These are phyloP conservation scores for Poeciliopsis paucimaculata DNA, from an alignment of 2,797 vertebrate species.

Conservation along the genomic window DNA sequence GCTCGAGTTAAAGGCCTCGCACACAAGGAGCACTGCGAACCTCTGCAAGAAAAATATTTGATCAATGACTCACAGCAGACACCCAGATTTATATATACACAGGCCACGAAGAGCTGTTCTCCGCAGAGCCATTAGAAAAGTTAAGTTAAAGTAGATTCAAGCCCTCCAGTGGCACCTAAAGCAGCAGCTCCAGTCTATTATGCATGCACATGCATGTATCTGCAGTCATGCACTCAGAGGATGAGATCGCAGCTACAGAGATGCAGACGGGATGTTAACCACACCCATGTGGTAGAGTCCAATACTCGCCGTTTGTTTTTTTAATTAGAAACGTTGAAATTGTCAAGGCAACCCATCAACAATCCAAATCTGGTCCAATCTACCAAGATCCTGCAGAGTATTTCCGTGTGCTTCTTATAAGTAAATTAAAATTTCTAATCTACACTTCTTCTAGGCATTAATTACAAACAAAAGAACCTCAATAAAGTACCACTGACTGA, in stretches of 20 bases:
- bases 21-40: slow-evolving; percentile 71
- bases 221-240: slow-evolving; percentile 17
- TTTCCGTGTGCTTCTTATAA: neutral
- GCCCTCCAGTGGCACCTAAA: slow-evolving; percentile 37
- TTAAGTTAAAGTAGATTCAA: slow-evolving; percentile 49
- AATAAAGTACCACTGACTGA: neutral
- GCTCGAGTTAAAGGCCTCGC: slow-evolving; percentile 58
- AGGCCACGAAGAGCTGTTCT: slow-evolving; percentile 26
- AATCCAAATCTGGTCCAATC: slow-evolving; percentile 7
- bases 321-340: slow-evolving; percentile 32
- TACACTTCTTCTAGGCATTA: neutral
- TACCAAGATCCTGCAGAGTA: neutral
- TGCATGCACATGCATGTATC: slow-evolving; percentile 36
- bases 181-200: neutral
- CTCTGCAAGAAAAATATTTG: slow-evolving; percentile 82
- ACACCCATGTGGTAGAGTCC: slow-evolving; percentile 73
- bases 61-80: slow-evolving; percentile 82
- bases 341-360: slow-evolving; percentile 33
- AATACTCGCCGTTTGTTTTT: slow-evolving; percentile 61
- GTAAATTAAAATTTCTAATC: neutral
- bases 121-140: slow-evolving; percentile 48
- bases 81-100: slow-evolving; percentile 23
- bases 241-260: slow-evolving; percentile 50
- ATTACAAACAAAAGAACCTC: neutral
- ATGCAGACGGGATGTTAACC: slow-evolving; percentile 75